Evolutionary conservation across 2,888 invertebrate species (phyloP).

Genomic region (Glyphotaelius pellucidus): DNA sequence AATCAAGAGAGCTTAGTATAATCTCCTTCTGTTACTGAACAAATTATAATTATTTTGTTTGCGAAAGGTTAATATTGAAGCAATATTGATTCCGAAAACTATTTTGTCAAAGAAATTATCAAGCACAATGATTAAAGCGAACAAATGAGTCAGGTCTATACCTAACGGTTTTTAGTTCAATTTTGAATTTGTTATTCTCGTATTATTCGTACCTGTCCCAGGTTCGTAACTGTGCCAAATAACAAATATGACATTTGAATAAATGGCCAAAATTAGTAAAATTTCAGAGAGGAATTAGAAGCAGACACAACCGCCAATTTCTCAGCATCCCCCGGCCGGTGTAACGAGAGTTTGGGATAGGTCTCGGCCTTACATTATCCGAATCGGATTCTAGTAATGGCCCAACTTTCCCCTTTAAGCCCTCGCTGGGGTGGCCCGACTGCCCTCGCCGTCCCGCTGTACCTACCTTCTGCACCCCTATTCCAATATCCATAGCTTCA

Average conservation of each 20-base stretch:
- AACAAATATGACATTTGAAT: constrained; percentile 38
- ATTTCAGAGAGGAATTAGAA: constrained; percentile 38
- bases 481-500: neutral
- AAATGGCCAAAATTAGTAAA: constrained; percentile 49
- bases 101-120: neutral
- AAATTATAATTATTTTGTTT: neutral
- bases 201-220: neutral
- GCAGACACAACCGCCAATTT: constrained; percentile 36
- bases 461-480: neutral
- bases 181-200: neutral
- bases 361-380: constrained; percentile 55
- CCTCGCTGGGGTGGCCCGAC: neutral
- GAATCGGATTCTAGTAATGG: constrained; percentile 55
- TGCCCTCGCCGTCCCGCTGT: neutral
- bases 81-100: neutral
- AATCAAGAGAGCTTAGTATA: neutral
- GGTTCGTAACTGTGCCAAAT: neutral
- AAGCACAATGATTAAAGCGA: neutral
- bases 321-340: constrained; percentile 20
- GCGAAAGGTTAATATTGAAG: neutral
- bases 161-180: neutral
- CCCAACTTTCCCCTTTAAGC: constrained; percentile 46
- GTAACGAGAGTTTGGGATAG: constrained; percentile 55
- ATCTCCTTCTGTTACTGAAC: neutral
- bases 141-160: neutral